Evolutionary conservation across 1,140 invertebrate genomes (phyloP), one percentile per base, ranked within the genome.

Genomic region (Drosophila nannoptera): DNA sequence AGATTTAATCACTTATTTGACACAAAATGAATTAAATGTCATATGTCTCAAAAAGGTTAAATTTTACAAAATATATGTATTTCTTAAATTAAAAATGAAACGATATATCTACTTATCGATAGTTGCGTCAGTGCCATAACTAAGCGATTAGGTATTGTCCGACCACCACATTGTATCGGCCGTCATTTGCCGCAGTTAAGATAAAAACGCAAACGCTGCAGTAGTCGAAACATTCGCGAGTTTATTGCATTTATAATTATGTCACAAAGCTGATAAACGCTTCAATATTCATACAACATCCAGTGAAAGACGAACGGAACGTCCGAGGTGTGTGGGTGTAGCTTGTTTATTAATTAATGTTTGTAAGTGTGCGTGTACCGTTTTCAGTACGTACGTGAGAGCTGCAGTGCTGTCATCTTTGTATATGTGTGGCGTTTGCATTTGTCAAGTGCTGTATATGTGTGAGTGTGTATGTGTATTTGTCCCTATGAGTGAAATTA

Each of bases 241-340:
- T 66, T 66, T 66, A 66, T 59, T 70, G 68, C 63, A 70, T 40
- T 50, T 49, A 45, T 54, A 71, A 71, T 71, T 68, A 72, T 72
- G 69, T 68, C 58, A 72, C 65, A 68, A 55, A 72, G 69, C 69
- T 73, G 70, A 73, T 73, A 69, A 53, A 54, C 40, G 60, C 59
- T 59, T 53, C 54, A 73, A 48, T 31, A 68, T 62, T 45, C 38
- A 58, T 6, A 68, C 36, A 40, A 50, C 33, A 38, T 16, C 64
- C 55, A 68, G 38, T 53, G 55, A 11, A 42, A 49, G 42, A 48
- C 35, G 53, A 69, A 69, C 16, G 66, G 53, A 69, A 40, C 53
- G 56, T 42, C 53, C 9, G 48, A 69, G 66, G 70, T 64, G 59
- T 63, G 66, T 69, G 70, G 54, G 54, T 64, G 59, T 64, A 48